Evolutionary conservation across 2,888 invertebrate species (phyloP), one percentile per base, ranked within the genome.

Genomic region (Arrhopalites spinosus): DNA sequence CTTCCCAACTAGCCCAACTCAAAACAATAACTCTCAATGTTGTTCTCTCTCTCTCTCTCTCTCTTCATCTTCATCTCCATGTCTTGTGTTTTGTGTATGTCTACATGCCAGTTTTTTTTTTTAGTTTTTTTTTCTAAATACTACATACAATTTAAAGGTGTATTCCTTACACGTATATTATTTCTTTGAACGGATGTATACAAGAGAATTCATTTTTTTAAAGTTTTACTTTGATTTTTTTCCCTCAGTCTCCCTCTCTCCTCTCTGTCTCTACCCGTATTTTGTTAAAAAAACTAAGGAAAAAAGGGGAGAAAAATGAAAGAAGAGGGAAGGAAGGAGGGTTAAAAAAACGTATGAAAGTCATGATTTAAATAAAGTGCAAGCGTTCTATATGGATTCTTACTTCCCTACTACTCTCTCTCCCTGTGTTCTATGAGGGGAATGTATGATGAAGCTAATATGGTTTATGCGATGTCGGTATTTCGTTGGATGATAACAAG

Each of bases 391-490:
- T 59, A 23, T 59, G 59, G 59, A 11, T 59, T 50, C 15, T 17
- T 50, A 50, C 3, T 5, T n/a, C 50, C 17, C 59, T 59, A 2
- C 20, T 23, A 20, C 59, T 25, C 59, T 59, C 25, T 59, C 11
- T 7, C 27, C 25, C 11, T 59, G 7, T 50, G 2, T 59, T n/a
- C 15, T 13, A 13, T 27, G 23, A 36, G 17, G n/a, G n/a, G 20
- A n/a, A 36, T 36, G 43, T 64, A 43, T 64, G 64, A 43, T n/a
- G 64, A 74, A 66, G 74, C 66, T 43, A 64, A 64, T 30, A 64
- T n/a, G 64, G 64, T 69, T 69, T 69, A 69, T 69, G 69, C 45
- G 11, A 45, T 69, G 69, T 69, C 69, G 69, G 69, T 69, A 27
- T 53, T 69, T 29, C 25, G 5, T 23, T 15, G 47, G 69, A 69